A percentile compares a stretch with the other conserved stretches of the same genome.
Evolutionary conservation across 1,140 invertebrate species (phyloP).

Genomic region (Drosophila yakuba): DNA sequence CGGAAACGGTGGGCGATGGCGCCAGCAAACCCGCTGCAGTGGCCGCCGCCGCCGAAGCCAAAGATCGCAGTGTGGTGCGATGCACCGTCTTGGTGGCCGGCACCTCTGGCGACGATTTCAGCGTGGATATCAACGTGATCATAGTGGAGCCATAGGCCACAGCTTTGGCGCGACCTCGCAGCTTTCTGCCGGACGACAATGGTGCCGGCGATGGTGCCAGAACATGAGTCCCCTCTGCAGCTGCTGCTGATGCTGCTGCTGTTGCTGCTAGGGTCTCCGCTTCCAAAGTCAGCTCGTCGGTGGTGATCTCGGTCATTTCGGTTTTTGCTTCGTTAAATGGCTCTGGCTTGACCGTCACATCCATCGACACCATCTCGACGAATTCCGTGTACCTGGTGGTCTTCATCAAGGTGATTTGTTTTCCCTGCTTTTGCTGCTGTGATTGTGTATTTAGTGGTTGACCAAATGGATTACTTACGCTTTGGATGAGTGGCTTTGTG

Average conservation of each 20-base stretch:
- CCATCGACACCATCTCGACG: slow-evolving; percentile 21
- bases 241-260: too few relatives aligned
- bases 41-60: slow-evolving; percentile 64
- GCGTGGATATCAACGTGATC: slow-evolving; percentile 56
- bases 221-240: not conserved
- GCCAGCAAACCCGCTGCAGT: slow-evolving; percentile 59
- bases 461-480: slow-evolving; percentile 72
- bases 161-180: slow-evolving; percentile 52
- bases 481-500: slow-evolving; percentile 85
- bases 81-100: slow-evolving; percentile 63
- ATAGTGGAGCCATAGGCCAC: slow-evolving; percentile 60
- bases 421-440: slow-evolving; percentile 13
- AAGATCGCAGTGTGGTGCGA: slow-evolving; percentile 60
- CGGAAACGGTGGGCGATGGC: slow-evolving; percentile 84
- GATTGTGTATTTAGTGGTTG: not conserved
- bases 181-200: slow-evolving; percentile 16
- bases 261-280: not conserved
- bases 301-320: not conserved
- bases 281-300: not conserved
- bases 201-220: not conserved
- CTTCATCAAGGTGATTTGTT: slow-evolving; percentile 23
- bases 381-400: slow-evolving; percentile 29
- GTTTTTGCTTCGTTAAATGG: not conserved
- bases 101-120: slow-evolving; percentile 49
- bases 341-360: slow-evolving; percentile 15